Base-by-base conservation (phyloP, 2,113 vertebrate genomes). In the Vidua macroura region DNA sequence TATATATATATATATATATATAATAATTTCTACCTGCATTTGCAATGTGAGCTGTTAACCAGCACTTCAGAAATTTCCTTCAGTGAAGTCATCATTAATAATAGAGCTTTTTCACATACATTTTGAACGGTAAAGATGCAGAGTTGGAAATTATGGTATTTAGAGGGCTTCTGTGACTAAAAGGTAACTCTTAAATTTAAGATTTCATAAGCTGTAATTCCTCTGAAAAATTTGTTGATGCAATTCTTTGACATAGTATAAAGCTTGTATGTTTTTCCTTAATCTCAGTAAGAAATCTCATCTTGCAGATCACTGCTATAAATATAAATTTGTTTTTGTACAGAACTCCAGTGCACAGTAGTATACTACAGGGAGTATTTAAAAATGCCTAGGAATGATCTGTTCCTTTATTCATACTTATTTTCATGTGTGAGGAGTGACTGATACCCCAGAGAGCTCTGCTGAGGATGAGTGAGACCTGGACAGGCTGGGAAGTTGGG, bases 231-330 rank as follows among this genome's bases (percentile, higher is more conserved):
- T 4, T 25, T 86, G 46, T 83, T 93, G 55, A 85, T 88, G 49
- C 41, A 27, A 24, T 81, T 92, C 24, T 70, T 83, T 94, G 22
- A 69, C 22, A 21, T 31, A 48, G 9, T 79, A 46, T 64, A 90
- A 63, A 84, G 28, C 24, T 63, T 86, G 19, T 59, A 25, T 62
- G 33, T 51, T 96, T 95, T 92, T 93, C 63, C 88, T 92, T 52
- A 78, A 79, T 43, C n/a, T 91, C 13, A 52, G 52, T 93, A 90
- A 91, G 35, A 95, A 96, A 82, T 90, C n/a, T 97, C 28, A 46
- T 77, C 44, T 93, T 95, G 23, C 66, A 86, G 81, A 89, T 93
- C 31, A 60, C 43, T 67, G 83, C 49, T 73, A 49, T 88, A 93
- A 93, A 63, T 86, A 93, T 22, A 20, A 83, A 23, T 83, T 76